Evolutionary conservation across 64 coral and sea anemone genomes (phyloP).

Genomic region (Anthopleura sola): DNA sequence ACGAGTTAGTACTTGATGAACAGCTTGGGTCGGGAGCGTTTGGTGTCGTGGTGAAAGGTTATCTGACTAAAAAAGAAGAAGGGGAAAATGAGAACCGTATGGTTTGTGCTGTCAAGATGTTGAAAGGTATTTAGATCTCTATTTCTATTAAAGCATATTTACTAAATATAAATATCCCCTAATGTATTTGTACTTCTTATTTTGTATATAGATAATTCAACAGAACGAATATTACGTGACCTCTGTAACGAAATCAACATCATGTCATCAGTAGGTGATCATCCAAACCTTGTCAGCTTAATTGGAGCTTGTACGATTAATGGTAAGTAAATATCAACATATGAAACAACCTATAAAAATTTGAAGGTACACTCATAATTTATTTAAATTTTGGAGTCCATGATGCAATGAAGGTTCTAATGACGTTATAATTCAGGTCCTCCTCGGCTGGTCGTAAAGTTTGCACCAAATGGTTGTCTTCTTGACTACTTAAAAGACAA

Average conservation of each 20-base stretch:
- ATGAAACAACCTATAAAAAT: too few species aligned
- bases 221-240: slow-evolving; percentile 47
- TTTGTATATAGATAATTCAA: slow-evolving; percentile 47
- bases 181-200: background rate
- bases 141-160: too few species aligned
- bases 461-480: slow-evolving; percentile 68
- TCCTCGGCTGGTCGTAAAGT: slow-evolving; percentile 66
- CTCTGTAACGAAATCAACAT: slow-evolving; percentile 70
- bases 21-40: slow-evolving; percentile 75
- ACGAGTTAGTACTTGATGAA: slow-evolving; percentile 33
- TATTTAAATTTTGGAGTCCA: too few species aligned
- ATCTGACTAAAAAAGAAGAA: slow-evolving; percentile 48
- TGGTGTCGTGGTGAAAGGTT: slow-evolving; percentile 83
- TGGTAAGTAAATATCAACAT: slow-evolving; percentile 27
- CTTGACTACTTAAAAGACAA: slow-evolving; percentile 50
- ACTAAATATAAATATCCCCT: too few species aligned
- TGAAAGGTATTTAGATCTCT: slow-evolving; percentile 35
- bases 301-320: slow-evolving; percentile 75
- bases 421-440: slow-evolving; percentile 39
- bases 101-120: slow-evolving; percentile 75
- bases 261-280: slow-evolving; percentile 73
- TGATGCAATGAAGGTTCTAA: too few species aligned
- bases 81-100: slow-evolving; percentile 20
- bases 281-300: slow-evolving; percentile 68
- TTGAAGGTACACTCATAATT: too few species aligned